Evolutionary conservation across 2,888 invertebrate species (phyloP), one percentile per base, ranked within the genome.

Genomic region (Yponomeuta sedellus): DNA sequence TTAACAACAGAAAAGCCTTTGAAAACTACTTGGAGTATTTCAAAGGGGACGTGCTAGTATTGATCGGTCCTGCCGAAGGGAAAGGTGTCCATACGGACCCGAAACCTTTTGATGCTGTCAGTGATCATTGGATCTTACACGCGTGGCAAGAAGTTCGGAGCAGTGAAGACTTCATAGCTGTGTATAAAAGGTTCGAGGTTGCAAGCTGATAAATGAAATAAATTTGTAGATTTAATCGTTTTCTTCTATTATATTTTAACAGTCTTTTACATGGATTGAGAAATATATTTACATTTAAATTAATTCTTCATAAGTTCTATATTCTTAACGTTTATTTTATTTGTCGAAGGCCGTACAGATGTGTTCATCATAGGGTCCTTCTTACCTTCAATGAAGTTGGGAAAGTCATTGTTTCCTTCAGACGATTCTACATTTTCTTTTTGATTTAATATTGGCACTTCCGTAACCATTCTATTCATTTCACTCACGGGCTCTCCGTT

Each of bases 1-100:
- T 97, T 74, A 97, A 96, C 75, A 93, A 95, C 74, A 92, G 93
- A 10, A 71, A 76, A 0, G 95, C 95, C 25, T 97, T 96, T 80
- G 76, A 88, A 12, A 85, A 94, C 11, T 97, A 97, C 74, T 80
- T 97, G 68, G 79, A 92, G 71, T 78, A 92, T 74, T 95, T 93
- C 78, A 76, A 83, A 34, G 95, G 97, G 40, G 86, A 88, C 56
- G 88, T 94, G 68, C 79, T 97, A 65, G 88, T 97, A 74, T 93
- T 97, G 19, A 94, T 96, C 69, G 97, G 96, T 0, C 96, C 96
- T 0, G 92, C 86, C 2, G 86, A 92, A 25, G 92, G 92, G 6
- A 86, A 92, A 66, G 92, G 93, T 12, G 93, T 94, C 10, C 94
- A 94, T 73, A 95, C 96, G 0, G 94, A 95, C 74, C 96, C 96